A percentile compares a stretch with the other conserved stretches of the same genome.
These are phyloP conservation scores for Ailuropoda melanoleuca DNA, from an alignment of 2,113 vertebrate genomes.

Conservation along the genomic window DNA sequence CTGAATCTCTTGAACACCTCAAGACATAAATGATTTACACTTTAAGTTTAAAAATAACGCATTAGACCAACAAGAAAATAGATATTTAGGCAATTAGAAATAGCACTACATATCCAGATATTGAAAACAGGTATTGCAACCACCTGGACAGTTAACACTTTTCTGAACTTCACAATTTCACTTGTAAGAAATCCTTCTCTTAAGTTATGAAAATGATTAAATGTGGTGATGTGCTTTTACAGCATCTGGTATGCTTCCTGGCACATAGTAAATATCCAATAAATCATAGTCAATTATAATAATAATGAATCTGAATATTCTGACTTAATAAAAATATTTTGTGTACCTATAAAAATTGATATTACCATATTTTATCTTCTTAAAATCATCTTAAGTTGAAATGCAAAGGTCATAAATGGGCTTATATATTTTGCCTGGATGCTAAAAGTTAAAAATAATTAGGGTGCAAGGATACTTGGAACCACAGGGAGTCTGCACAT, in stretches of 20 bases:
- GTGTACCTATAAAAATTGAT: not conserved
- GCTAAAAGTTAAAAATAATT: not conserved
- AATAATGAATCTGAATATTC: not conserved
- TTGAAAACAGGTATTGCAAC: not conserved
- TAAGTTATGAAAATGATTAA: not conserved
- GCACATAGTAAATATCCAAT: not conserved
- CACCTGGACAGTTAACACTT: not conserved
- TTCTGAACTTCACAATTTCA: not conserved
- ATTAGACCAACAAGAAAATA: not conserved
- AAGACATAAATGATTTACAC: not conserved
- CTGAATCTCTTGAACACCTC: not conserved
- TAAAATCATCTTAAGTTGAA: not conserved
- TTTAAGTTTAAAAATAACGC: not conserved
- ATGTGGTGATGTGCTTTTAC: not conserved
- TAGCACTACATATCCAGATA: no score
- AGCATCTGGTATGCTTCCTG: not conserved
- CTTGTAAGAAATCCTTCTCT: not conserved
- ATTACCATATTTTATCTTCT: not conserved
- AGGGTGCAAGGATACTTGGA: not conserved
- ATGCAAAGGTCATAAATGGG: not conserved
- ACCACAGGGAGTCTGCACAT: accelerated
- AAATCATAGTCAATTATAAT: not conserved
- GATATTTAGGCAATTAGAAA: not conserved
- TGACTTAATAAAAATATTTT: not conserved
- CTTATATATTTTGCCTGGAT: not conserved